Conservation (phyloP, 1,140 invertebrate genomes). For the Hylyphantes graminicola region DNA sequence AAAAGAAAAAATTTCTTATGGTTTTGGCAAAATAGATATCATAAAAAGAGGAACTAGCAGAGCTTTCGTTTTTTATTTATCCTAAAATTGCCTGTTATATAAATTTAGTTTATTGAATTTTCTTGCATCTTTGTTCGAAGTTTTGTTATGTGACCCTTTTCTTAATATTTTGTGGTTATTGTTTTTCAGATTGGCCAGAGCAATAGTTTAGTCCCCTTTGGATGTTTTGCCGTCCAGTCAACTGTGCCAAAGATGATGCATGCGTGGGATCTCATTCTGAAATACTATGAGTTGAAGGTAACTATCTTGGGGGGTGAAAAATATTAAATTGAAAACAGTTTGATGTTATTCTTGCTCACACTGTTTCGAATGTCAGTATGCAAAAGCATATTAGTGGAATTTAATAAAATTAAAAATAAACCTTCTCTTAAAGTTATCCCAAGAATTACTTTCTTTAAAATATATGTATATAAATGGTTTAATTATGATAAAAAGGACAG, state of each 20-base stretch:
- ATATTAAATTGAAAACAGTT: no score
- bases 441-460: no score
- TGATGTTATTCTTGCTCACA: no score
- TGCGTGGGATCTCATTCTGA: constrained; percentile 90
- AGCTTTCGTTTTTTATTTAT: no score
- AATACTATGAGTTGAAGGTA: constrained; percentile 89
- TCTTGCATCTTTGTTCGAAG: not conserved
- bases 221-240: constrained; percentile 82
- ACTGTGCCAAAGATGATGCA: constrained; percentile 73
- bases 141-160: not conserved
- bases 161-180: constrained; percentile 10
- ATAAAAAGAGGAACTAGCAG: no score
- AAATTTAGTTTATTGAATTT: not conserved
- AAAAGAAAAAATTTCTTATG: no score
- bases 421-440: no score
- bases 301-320: not conserved
- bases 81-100: no score
- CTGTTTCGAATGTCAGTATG: no score
- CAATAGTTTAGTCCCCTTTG: constrained; percentile 87
- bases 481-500: not conserved
- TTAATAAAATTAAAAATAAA: no score
- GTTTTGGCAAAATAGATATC: no score
- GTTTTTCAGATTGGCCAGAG: constrained; percentile 73
- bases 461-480: not conserved
- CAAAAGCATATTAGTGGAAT: no score